phyloP scores from a whole-genome alignment of 2,113 vertebrate genomes.

The Meriones unguiculatus region DNA sequence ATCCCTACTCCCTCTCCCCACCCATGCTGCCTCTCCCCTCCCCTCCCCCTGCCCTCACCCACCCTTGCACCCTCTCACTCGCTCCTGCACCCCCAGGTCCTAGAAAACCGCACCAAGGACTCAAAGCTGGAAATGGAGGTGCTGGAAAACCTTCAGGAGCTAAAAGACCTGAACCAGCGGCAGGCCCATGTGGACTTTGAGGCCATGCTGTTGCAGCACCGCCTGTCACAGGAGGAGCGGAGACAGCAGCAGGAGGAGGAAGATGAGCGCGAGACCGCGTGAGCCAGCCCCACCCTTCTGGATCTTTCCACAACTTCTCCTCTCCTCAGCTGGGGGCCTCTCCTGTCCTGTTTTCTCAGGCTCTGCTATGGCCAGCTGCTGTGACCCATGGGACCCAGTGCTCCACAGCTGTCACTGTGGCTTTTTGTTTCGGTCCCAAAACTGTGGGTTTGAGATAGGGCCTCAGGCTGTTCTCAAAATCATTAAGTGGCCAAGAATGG shows the following conservation, averaged over 20 bases:
- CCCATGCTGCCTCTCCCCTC: neutral
- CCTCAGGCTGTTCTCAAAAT: neutral
- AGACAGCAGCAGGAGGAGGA: constrained; percentile 91
- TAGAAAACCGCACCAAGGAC: constrained; percentile 98
- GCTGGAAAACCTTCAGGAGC: constrained; percentile 97
- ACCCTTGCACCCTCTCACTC: neutral
- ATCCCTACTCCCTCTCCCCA: neutral
- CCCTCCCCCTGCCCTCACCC: neutral
- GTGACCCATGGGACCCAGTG: too few species aligned
- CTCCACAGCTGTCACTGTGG: neutral
- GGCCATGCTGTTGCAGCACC: constrained; percentile 91
- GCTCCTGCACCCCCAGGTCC: constrained; percentile 86
- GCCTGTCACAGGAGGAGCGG: constrained; percentile 89
- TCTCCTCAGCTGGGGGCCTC: too few species aligned
- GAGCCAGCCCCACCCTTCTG: constrained; percentile 51
- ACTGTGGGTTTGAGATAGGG: neutral
- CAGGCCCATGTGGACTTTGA: constrained; percentile 97
- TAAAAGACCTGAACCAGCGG: constrained; percentile 98
- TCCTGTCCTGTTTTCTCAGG: neutral
- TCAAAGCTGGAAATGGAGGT: constrained; percentile 99
- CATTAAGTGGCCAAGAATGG: neutral
- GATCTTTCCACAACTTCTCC: too few species aligned
- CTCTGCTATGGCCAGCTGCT: neutral
- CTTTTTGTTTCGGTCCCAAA: neutral
- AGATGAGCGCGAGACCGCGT: constrained; percentile 94